phyloP scores from a whole-genome alignment of 2,888 invertebrate species.

The Argyresthia albistria region DNA sequence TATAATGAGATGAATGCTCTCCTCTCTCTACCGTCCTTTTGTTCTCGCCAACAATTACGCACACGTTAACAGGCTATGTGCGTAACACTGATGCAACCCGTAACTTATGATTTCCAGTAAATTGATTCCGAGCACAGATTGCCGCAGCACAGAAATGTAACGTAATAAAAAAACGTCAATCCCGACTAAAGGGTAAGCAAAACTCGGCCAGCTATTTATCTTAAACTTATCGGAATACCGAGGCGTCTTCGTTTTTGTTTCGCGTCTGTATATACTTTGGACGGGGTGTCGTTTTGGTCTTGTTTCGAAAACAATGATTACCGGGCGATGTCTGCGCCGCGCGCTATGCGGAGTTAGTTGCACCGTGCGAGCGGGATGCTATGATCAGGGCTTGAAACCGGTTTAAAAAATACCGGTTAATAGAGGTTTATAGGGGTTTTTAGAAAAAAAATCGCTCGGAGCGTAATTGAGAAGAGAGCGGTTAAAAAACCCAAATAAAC shows the following conservation, averaged over 20 bases:
- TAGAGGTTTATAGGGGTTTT: too few species aligned
- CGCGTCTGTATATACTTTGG: slow-evolving; percentile 51
- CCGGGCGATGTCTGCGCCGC: slow-evolving; percentile 37
- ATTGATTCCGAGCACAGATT: slow-evolving; percentile 40
- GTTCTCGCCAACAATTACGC: too few species aligned
- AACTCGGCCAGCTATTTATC: slow-evolving; percentile 63
- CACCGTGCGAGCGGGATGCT: slow-evolving; percentile 54
- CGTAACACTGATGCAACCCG: slow-evolving; percentile 25
- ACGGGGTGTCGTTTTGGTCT: slow-evolving; percentile 49
- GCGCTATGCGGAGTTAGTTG: slow-evolving; percentile 14
- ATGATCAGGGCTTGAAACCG: too few species aligned
- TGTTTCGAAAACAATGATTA: slow-evolving; percentile 63
- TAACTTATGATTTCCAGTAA: slow-evolving; percentile 34
- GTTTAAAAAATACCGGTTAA: too few species aligned
- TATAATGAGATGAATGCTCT: too few species aligned
- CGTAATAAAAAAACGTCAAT: slow-evolving; percentile 30
- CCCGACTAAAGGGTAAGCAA: slow-evolving; percentile 43
- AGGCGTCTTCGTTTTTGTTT: slow-evolving; percentile 50
- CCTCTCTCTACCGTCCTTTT: too few species aligned
- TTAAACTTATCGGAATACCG: slow-evolving; percentile 62
- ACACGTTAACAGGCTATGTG: slow-evolving; percentile 10
- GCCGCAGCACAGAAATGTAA: slow-evolving; percentile 31
- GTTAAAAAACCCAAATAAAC: too few species aligned
- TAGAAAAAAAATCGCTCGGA: too few species aligned
- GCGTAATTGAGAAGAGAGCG: too few species aligned